Conservation (phyloP, 37 sponge, comb jelly and placozoan species). For the Geodia barretti region DNA sequence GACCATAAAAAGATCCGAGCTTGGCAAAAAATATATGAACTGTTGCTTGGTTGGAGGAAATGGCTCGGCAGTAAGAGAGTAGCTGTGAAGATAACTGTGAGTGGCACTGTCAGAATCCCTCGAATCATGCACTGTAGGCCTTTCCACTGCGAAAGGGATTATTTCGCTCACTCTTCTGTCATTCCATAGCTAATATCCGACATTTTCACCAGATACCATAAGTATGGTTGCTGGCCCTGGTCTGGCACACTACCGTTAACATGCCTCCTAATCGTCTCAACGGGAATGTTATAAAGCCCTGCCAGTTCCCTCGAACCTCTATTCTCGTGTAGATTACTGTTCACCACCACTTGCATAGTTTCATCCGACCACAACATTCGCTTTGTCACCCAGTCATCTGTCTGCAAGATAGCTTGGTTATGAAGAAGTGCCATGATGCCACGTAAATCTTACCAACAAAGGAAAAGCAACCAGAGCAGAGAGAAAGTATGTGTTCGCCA, state of each 20-base stretch:
- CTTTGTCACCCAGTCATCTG: slow-evolving; percentile 9
- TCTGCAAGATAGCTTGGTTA: not conserved
- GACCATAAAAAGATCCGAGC: not conserved
- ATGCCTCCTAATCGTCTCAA: slow-evolving; percentile 44
- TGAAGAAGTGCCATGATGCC: not conserved
- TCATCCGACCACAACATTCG: slow-evolving; percentile 31
- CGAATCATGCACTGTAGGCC: slow-evolving; percentile 58
- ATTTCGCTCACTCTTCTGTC: slow-evolving; percentile 6
- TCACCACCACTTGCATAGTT: slow-evolving; percentile 28
- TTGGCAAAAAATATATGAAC: not conserved
- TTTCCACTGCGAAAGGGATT: slow-evolving; percentile 45
- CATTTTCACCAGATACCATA: slow-evolving; percentile 45
- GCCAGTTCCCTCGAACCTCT: slow-evolving; percentile 33
- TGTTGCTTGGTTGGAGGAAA: slow-evolving; percentile 16
- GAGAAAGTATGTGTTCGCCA: too few relatives aligned
- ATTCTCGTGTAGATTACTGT: not conserved
- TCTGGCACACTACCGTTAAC: slow-evolving; percentile 53
- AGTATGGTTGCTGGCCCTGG: slow-evolving; percentile 51
- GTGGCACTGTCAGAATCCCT: slow-evolving; percentile 38
- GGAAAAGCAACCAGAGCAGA: too few relatives aligned
- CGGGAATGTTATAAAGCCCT: slow-evolving; percentile 28
- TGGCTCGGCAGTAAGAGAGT: slow-evolving; percentile 14
- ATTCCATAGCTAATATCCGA: slow-evolving; percentile 53
- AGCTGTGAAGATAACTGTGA: slow-evolving; percentile 22
- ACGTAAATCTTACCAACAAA: not conserved